phyloP scores from a whole-genome alignment of 2,113 vertebrate genomes.

The Microtus oregoni region DNA sequence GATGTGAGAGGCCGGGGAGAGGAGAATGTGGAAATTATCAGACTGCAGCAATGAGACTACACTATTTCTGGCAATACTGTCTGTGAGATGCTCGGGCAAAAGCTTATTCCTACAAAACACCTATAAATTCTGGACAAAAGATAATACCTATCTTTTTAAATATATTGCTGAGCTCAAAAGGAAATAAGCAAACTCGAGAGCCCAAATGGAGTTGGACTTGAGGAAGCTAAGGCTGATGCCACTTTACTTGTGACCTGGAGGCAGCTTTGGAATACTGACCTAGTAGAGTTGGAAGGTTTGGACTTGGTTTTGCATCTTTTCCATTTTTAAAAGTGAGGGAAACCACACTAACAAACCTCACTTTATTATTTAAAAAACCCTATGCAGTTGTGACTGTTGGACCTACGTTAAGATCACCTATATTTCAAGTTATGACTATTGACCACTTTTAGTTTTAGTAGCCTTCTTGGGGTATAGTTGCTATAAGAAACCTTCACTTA shows the following conservation, averaged over 20 bases:
- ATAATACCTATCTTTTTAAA: conserved; percentile 64
- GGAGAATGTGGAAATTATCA: conserved; percentile 34
- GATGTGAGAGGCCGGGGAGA: neutral
- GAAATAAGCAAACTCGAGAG: conserved; percentile 42
- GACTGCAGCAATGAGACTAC: neutral
- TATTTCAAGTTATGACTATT: neutral
- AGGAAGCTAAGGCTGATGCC: conserved; percentile 16
- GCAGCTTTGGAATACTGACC: neutral
- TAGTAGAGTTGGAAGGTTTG: neutral
- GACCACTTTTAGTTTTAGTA: neutral
- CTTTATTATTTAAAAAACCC: neutral
- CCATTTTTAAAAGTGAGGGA: neutral
- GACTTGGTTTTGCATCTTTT: neutral
- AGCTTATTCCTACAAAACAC: conserved; percentile 52
- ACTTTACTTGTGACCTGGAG: neutral
- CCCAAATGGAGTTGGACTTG: conserved; percentile 58
- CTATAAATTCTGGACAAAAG: conserved; percentile 58
- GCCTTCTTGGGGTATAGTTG: neutral
- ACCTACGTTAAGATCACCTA: conserved; percentile 17
- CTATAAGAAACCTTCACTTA: neutral
- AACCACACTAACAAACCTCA: neutral
- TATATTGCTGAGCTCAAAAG: conserved; percentile 47
- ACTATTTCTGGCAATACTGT: conserved; percentile 45
- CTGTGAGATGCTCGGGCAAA: neutral
- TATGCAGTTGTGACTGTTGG: neutral